phyloP scores from a whole-genome alignment of 2,797 vertebrate species.

The Lerista edwardsae region DNA sequence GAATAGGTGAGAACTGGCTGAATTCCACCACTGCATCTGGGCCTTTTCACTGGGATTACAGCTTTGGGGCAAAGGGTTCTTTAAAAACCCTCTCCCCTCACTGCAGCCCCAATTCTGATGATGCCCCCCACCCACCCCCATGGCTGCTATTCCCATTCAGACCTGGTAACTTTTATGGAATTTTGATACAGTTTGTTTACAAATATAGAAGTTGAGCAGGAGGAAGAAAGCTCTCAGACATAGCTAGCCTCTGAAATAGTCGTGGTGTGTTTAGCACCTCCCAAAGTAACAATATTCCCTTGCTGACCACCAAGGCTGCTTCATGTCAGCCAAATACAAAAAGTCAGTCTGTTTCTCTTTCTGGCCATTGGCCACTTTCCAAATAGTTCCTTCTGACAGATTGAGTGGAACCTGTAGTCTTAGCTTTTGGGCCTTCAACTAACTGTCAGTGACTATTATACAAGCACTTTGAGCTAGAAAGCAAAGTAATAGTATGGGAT shows the following conservation, averaged over 20 bases:
- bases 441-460: background rate
- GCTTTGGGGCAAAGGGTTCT: no score
- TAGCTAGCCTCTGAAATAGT: background rate
- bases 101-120: no score
- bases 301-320: background rate
- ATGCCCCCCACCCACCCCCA: no score
- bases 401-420: background rate
- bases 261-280: background rate
- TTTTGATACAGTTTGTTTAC: background rate
- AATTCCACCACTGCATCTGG: no score
- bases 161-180: background rate
- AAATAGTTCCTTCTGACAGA: background rate
- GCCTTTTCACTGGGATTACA: no score
- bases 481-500: background rate
- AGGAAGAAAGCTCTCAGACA: background rate
- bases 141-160: background rate
- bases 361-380: background rate
- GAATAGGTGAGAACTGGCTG: no score
- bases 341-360: background rate
- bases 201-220: background rate
- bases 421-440: background rate
- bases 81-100: no score
- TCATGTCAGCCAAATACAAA: background rate
- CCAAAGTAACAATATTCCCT: background rate
- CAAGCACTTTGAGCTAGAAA: background rate